Conservation (phyloP, 2,888 invertebrate species). For the Heliconius erato region DNA sequence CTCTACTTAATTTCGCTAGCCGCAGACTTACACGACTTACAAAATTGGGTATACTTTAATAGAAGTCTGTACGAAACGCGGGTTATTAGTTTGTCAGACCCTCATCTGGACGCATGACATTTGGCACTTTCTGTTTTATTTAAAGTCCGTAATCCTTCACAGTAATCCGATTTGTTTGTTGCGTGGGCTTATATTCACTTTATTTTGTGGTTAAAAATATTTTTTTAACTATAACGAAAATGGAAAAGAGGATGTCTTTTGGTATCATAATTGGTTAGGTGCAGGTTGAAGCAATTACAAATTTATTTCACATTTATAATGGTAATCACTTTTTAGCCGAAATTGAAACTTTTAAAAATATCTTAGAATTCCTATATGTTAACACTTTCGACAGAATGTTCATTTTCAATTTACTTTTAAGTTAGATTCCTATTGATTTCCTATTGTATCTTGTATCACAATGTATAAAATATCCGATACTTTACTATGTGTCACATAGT, state of each 20-base stretch:
- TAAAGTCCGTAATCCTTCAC: conserved; percentile 31
- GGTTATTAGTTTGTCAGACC: conserved; percentile 54
- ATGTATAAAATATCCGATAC: too few relatives aligned
- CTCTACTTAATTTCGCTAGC: conserved; percentile 25
- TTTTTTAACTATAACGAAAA: neutral
- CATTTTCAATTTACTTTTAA: too few relatives aligned
- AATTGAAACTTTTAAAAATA: too few relatives aligned
- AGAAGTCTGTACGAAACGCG: conserved; percentile 17
- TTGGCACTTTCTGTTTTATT: conserved; percentile 45
- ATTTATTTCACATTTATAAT: too few relatives aligned
- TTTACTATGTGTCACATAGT: too few relatives aligned
- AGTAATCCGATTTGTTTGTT: conserved; percentile 12
- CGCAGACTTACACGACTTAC: conserved; percentile 17
- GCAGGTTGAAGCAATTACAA: too few relatives aligned
- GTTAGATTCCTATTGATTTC: too few relatives aligned
- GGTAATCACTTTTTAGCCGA: too few relatives aligned
- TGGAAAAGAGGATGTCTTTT: neutral
- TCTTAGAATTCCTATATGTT: too few relatives aligned
- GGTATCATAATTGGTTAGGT: neutral
- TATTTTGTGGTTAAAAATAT: neutral
- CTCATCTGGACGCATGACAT: conserved; percentile 48
- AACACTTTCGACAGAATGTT: too few relatives aligned
- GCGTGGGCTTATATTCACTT: neutral
- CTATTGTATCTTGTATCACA: too few relatives aligned
- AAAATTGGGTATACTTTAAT: conserved; percentile 34